Conservation (phyloP, 2,113 vertebrate species). For the Neopipo cinnamomea region DNA sequence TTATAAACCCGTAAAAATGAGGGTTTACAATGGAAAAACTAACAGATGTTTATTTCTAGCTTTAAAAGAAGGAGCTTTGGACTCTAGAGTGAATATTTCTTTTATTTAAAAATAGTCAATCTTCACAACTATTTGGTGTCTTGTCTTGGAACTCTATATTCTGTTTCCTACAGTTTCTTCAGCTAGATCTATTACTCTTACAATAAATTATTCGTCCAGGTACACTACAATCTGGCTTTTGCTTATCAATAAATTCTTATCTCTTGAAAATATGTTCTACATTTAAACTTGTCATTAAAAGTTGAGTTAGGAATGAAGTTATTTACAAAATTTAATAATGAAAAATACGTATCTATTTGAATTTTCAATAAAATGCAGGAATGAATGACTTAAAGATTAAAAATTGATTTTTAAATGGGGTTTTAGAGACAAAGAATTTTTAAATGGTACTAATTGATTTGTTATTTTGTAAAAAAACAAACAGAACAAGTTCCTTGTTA, state of each 20-base stretch:
- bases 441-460: neutral
- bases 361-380: neutral
- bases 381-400: conserved; percentile 18
- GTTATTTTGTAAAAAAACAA: neutral
- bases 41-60: conserved; percentile 53
- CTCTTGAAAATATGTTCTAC: neutral
- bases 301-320: neutral
- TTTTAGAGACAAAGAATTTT: neutral
- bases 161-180: conserved; percentile 29
- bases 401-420: conserved; percentile 42
- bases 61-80: conserved; percentile 19
- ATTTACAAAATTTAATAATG: neutral
- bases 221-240: neutral
- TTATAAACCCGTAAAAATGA: conserved; percentile 50
- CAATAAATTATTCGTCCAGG: neutral
- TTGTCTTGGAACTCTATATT: conserved; percentile 13
- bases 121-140: conserved; percentile 40
- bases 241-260: conserved; percentile 11
- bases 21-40: conserved; percentile 39
- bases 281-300: conserved; percentile 7
- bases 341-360: neutral
- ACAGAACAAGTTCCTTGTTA: neutral
- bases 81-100: conserved; percentile 11
- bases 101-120: conserved; percentile 48
- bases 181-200: neutral